Base-by-base conservation (phyloP, 2,888 invertebrate genomes). In the Orgyia antiqua region DNA sequence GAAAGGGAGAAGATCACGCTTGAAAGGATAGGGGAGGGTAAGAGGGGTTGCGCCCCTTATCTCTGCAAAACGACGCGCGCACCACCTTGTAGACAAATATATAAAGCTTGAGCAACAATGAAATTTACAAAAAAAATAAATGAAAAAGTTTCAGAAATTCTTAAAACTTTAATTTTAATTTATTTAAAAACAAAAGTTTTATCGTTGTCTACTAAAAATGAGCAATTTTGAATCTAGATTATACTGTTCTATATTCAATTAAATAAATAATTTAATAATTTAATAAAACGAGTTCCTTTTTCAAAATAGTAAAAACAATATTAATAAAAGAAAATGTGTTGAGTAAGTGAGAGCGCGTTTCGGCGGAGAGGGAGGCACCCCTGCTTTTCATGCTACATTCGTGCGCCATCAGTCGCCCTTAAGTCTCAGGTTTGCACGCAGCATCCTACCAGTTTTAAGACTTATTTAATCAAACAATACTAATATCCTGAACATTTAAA, bases 351-450 rank as follows among this genome's bases (percentile, higher is more conserved):
- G 69, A 58, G 55, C 51, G 58, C 51, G 43, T 45, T 13, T 51
- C 36, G 48, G 55, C 43, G 66, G 55, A 56, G 59, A 46, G 58
- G 61, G 62, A 43, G 39, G 47, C 34, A 32, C 47, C 63, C 64
- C 69, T 70, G 65, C 69, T 31, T 58, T 70, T 67, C 79, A 69
- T 59, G 69, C 76, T 67, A 69, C 77, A 42, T 53, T 59, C 59
- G 62, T 52, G 63, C 58, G 64, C 67, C 73, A 70, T 73, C 80
- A 84, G 84, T 84, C 72, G 84, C 73, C 79, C 75, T 75, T 61
- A 73, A 80, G 83, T 80, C 82, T 75, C 76, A 79, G 79, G 77
- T 80, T 82, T 73, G 82, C 67, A 65, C 82, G 66, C 80, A 83
- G 79, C 82, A 82, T 82, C 76, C 72, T 62, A 52, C 52, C 60